phyloP scores from a whole-genome alignment of 2,113 vertebrate genomes.

The Neodontobutis hainanensis region DNA sequence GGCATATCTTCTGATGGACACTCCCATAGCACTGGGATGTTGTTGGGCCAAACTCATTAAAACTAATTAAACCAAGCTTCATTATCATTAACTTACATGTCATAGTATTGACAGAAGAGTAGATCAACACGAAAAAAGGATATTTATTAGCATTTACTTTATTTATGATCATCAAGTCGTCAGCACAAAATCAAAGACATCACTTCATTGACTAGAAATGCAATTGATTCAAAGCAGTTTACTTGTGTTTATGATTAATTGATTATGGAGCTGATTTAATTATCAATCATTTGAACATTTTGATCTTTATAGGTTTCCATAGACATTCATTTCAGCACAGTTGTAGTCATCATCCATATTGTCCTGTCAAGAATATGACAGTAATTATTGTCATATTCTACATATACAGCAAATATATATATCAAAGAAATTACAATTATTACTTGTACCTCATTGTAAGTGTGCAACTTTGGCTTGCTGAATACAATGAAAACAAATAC shows the following conservation, averaged over 20 bases:
- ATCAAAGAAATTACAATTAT: neutral
- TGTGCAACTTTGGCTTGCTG: constrained; percentile 46
- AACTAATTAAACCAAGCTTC: neutral
- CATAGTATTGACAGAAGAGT: too few species aligned
- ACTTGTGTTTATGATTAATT: too few species aligned
- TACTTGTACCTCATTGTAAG: constrained; percentile 45
- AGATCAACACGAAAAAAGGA: too few species aligned
- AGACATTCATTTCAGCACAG: constrained; percentile 49
- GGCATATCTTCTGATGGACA: neutral
- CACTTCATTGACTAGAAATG: neutral
- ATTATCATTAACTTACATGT: neutral
- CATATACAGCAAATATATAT: too few species aligned
- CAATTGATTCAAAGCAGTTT: neutral
- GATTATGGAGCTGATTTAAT: too few species aligned
- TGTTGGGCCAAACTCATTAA: neutral
- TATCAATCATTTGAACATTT: too few species aligned
- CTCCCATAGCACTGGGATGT: neutral
- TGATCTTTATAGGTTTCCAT: constrained; percentile 56
- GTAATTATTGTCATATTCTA: neutral
- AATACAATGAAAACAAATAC: constrained; percentile 4
- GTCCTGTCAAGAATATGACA: constrained; percentile 29
- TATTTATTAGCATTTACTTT: too few species aligned
- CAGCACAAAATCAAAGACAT: neutral
- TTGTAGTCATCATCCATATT: constrained; percentile 51
- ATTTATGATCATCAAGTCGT: too few species aligned